phyloP scores from a whole-genome alignment of 2,888 invertebrate species.

The Polia nebulosa region DNA sequence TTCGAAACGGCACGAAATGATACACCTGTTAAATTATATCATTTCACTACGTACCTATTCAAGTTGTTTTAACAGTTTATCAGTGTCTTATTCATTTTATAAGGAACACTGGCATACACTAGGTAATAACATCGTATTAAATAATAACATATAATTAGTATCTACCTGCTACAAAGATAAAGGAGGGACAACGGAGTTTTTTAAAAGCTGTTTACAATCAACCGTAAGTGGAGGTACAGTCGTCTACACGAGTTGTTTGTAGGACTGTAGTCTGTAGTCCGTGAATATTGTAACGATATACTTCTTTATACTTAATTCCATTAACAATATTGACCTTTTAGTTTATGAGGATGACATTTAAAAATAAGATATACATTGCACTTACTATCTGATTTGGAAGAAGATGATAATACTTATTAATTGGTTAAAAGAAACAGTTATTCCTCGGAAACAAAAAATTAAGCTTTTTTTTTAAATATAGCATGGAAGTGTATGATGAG shows the following conservation, averaged over 20 bases:
- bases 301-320: conserved; percentile 9
- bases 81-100: conserved; percentile 77
- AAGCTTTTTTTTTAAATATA: neutral
- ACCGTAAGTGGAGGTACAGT: conserved; percentile 85
- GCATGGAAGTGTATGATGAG: no score
- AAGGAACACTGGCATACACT: conserved; percentile 78
- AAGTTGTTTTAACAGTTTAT: conserved; percentile 81
- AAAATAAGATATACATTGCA: neutral
- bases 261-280: conserved; percentile 37
- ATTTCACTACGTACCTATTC: conserved; percentile 73
- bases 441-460: neutral
- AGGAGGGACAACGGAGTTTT: conserved; percentile 86
- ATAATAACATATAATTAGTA: conserved; percentile 90
- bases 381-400: conserved; percentile 14
- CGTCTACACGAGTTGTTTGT: conserved; percentile 71
- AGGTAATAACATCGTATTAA: conserved; percentile 88
- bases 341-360: conserved; percentile 32
- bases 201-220: conserved; percentile 89
- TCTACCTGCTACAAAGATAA: conserved; percentile 88
- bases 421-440: neutral
- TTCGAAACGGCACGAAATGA: conserved; percentile 76
- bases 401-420: neutral
- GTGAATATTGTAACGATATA: conserved; percentile 34
- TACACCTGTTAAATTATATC: conserved; percentile 79
- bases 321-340: conserved; percentile 11